A percentile compares a stretch with the other conserved stretches of the same genome.
Evolutionary conservation across 2,113 vertebrate genomes (phyloP).

Genomic region (Antechinus flavipes): DNA sequence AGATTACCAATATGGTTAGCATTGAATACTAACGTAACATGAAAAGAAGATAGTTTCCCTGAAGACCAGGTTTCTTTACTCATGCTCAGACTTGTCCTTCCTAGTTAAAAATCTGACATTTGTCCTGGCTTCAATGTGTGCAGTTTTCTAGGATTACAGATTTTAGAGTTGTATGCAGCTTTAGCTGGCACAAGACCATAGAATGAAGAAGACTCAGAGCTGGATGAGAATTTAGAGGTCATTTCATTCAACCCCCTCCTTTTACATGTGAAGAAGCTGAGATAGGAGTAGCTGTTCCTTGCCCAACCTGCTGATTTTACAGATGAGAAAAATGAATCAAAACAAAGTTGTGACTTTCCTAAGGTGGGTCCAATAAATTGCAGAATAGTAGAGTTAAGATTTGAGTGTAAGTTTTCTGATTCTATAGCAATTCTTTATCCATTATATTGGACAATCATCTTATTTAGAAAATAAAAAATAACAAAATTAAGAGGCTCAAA

Average conservation of each 20-base stretch:
- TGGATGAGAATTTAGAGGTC: neutral
- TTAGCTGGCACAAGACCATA: neutral
- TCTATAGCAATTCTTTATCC: neutral
- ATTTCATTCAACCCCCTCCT: too few relatives aligned
- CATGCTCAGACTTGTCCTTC: too few relatives aligned
- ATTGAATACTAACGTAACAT: neutral
- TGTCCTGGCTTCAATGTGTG: too few relatives aligned
- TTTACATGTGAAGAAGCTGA: too few relatives aligned
- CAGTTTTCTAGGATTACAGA: neutral
- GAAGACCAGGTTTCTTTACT: neutral
- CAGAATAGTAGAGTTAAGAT: neutral
- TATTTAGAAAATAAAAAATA: neutral
- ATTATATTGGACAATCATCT: neutral
- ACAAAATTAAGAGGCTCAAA: neutral
- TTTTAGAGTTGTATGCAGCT: neutral
- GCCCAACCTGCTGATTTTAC: too few relatives aligned
- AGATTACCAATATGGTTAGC: neutral
- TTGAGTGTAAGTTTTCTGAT: neutral
- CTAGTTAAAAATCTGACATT: too few relatives aligned
- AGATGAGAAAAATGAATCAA: too few relatives aligned
- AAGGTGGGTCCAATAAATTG: neutral
- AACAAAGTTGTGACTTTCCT: neutral
- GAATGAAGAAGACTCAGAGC: too few relatives aligned
- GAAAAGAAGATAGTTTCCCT: neutral
- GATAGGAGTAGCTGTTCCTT: too few relatives aligned